Conservation (phyloP, 2,797 vertebrate genomes). For the Sebastolobus altivelis region DNA sequence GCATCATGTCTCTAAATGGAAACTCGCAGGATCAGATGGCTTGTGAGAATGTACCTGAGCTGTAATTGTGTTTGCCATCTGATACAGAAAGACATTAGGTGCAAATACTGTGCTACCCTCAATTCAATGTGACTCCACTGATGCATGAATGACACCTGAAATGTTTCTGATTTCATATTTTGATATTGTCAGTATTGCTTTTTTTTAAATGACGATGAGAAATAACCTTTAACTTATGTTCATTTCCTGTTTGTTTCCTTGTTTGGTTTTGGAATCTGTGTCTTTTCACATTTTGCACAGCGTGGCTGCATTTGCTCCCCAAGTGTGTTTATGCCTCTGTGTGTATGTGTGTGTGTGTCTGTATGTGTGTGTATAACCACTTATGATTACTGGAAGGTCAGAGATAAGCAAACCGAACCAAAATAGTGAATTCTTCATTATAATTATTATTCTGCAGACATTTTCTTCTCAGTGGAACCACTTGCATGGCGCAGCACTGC, state of each 20-base stretch:
- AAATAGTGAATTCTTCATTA: slow-evolving; percentile 40
- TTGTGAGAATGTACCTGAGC: slow-evolving; percentile 53
- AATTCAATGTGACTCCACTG: slow-evolving; percentile 49
- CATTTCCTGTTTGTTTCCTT: slow-evolving; percentile 34
- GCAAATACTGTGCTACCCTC: slow-evolving; percentile 56
- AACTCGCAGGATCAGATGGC: slow-evolving; percentile 37
- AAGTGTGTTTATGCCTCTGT: slow-evolving; percentile 45
- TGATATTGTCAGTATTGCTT: slow-evolving; percentile 48
- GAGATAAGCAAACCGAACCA: slow-evolving; percentile 58
- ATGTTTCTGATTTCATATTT: slow-evolving; percentile 72
- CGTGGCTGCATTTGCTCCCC: slow-evolving; percentile 58
- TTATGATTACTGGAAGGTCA: slow-evolving; percentile 54
- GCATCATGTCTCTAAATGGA: slow-evolving; percentile 44
- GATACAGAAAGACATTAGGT: slow-evolving; percentile 45
- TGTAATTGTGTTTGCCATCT: slow-evolving; percentile 50
- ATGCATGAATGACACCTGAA: slow-evolving; percentile 67
- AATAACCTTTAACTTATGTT: slow-evolving; percentile 43
- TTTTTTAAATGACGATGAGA: slow-evolving; percentile 36
- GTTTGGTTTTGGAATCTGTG: slow-evolving; percentile 50
- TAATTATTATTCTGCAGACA: slow-evolving; percentile 13
- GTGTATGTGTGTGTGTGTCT: background rate
- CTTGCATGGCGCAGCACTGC: slow-evolving; percentile 55
- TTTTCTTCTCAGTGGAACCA: slow-evolving; percentile 51
- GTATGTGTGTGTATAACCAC: slow-evolving; percentile 32
- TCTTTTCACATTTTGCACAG: slow-evolving; percentile 81